These are phyloP conservation scores for Euplagia quadripunctaria DNA, from an alignment of 2,888 invertebrate genomes.

Conservation along the genomic window DNA sequence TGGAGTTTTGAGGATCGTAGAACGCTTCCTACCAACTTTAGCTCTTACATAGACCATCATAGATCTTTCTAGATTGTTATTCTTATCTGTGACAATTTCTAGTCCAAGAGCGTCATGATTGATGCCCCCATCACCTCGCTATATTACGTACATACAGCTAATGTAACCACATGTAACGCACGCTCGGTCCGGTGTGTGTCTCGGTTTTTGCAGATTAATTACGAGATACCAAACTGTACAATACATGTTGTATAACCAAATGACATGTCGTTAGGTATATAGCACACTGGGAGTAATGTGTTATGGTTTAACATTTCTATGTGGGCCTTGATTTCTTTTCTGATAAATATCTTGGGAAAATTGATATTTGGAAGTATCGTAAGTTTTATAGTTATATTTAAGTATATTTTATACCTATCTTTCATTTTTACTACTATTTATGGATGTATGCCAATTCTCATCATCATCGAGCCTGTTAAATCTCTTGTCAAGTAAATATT, in stretches of 20 bases:
- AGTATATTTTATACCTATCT: no score
- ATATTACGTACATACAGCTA: constrained; percentile 4
- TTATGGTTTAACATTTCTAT: not conserved
- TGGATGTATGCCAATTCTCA: no score
- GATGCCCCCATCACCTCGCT: constrained; percentile 14
- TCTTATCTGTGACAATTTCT: not conserved
- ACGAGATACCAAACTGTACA: constrained; percentile 65
- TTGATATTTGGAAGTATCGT: no score
- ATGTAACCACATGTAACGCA: constrained; percentile 2
- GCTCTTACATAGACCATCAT: no score
- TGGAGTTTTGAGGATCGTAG: not conserved
- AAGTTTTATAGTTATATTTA: no score
- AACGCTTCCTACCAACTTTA: not conserved
- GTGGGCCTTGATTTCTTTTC: not conserved
- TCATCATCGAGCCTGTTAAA: no score
- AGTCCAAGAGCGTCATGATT: constrained; percentile 7
- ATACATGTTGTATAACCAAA: constrained; percentile 53
- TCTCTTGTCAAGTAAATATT: no score
- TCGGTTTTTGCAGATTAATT: constrained; percentile 75
- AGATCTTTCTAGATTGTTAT: not conserved
- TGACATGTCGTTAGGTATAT: constrained; percentile 55
- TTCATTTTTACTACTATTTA: no score
- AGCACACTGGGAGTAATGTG: constrained; percentile 42
- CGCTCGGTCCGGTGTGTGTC: constrained; percentile 35
- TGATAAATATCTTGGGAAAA: not conserved